These are phyloP conservation scores for Coreoperca whiteheadi DNA, from an alignment of 2,113 vertebrate genomes.

Conservation along the genomic window DNA sequence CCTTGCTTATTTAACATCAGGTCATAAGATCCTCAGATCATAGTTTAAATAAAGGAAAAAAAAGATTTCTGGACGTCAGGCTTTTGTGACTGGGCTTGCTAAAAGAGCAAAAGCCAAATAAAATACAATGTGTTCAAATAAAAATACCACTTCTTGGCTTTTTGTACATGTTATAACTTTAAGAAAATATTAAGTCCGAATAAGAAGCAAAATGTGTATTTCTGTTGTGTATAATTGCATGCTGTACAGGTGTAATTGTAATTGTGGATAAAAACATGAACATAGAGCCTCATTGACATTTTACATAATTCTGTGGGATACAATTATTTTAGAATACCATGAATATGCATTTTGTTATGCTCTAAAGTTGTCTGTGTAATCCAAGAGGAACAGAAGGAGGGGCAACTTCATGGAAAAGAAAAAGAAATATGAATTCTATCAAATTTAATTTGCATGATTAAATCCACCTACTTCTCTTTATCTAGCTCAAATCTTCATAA, in stretches of 20 bases:
- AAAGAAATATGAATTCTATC: background rate
- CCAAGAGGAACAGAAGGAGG: background rate
- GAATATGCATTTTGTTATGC: background rate
- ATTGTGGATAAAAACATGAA: background rate
- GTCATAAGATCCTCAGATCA: background rate
- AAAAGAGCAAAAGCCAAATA: background rate
- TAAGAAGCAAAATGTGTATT: background rate
- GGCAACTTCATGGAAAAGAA: background rate
- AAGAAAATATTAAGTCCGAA: background rate
- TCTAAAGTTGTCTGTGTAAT: background rate
- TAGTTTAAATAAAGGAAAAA: background rate
- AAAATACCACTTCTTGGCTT: background rate
- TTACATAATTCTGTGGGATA: conserved; percentile 2
- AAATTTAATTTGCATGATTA: conserved; percentile 2
- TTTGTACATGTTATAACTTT: background rate
- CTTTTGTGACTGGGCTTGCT: background rate
- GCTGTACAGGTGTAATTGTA: background rate
- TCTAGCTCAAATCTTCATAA: background rate
- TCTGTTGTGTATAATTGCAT: background rate
- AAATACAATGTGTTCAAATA: background rate
- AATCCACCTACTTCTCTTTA: background rate
- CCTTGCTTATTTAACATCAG: background rate
- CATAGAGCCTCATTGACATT: background rate
- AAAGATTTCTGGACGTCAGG: background rate
- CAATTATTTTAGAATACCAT: background rate